These are phyloP conservation scores for Etheostoma perlongum DNA, from an alignment of 2,797 vertebrate species.

Conservation along the genomic window DNA sequence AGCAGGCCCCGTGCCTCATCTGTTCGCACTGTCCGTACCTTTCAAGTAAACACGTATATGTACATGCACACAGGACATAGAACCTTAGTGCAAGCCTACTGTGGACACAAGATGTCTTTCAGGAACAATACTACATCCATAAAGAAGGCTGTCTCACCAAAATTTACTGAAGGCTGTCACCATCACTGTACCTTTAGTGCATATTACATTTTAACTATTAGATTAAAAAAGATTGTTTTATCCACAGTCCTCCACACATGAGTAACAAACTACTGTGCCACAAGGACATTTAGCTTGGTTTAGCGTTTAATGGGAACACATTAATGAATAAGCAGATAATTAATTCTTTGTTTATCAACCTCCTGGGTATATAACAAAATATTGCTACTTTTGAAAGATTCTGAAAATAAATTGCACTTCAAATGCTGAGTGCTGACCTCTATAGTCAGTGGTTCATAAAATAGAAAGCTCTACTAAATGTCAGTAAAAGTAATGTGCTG, in stretches of 20 bases:
- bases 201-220: slow-evolving; percentile 10
- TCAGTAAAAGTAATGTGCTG: slow-evolving; percentile 20
- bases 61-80: slow-evolving; percentile 2
- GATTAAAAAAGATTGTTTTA: neutral
- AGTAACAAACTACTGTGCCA: slow-evolving; percentile 28
- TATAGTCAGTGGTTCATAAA: slow-evolving; percentile 12
- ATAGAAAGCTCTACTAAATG: slow-evolving; percentile 25
- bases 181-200: neutral
- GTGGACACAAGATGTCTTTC: slow-evolving; percentile 1
- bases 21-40: slow-evolving; percentile 91
- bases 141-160: neutral
- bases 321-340: slow-evolving; percentile 35
- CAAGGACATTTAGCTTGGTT: slow-evolving; percentile 43
- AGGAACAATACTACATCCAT: neutral
- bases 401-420: slow-evolving; percentile 7
- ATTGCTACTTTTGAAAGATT: slow-evolving; percentile 16
- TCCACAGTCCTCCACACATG: neutral
- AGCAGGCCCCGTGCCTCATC: slow-evolving; percentile 96
- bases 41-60: slow-evolving; percentile 40
- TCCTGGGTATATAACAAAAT: slow-evolving; percentile 17
- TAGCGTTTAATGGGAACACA: slow-evolving; percentile 37
- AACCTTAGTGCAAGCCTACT: neutral
- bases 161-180: neutral
- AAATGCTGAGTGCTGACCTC: slow-evolving; percentile 16
- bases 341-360: slow-evolving; percentile 34